phyloP scores from a whole-genome alignment of 2,797 vertebrate genomes.

The Pampus argenteus region DNA sequence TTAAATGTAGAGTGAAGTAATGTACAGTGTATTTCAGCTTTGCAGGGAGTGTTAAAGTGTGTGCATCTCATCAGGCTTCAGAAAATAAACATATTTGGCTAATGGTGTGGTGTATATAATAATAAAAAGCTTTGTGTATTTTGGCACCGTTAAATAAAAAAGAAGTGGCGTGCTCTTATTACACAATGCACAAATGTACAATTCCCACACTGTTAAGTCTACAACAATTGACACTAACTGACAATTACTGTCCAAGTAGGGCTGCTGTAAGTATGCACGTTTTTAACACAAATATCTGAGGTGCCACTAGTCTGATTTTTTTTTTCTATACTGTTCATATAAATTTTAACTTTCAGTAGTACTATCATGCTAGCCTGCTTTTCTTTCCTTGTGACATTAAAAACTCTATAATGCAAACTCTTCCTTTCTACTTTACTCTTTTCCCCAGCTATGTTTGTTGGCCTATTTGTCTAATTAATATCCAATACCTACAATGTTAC shows the following conservation, averaged over 20 bases:
- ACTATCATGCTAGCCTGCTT: neutral
- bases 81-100: neutral
- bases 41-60: too few species aligned
- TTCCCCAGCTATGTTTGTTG: neutral
- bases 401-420: neutral
- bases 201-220: neutral
- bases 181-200: neutral
- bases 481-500: neutral
- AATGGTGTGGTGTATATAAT: neutral
- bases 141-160: neutral
- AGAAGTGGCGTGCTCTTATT: neutral
- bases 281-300: slow-evolving; percentile 1
- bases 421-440: neutral
- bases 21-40: too few species aligned
- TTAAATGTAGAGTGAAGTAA: too few species aligned
- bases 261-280: neutral
- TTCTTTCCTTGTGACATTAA: neutral
- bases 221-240: neutral
- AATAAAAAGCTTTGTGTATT: neutral
- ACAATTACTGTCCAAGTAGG: neutral
- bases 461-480: neutral
- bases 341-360: neutral
- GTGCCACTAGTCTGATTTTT: neutral
- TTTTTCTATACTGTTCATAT: too few species aligned
- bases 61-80: too few species aligned